These are phyloP conservation scores for Calameuta idolon DNA, from an alignment of 2,888 invertebrate genomes.

Conservation along the genomic window DNA sequence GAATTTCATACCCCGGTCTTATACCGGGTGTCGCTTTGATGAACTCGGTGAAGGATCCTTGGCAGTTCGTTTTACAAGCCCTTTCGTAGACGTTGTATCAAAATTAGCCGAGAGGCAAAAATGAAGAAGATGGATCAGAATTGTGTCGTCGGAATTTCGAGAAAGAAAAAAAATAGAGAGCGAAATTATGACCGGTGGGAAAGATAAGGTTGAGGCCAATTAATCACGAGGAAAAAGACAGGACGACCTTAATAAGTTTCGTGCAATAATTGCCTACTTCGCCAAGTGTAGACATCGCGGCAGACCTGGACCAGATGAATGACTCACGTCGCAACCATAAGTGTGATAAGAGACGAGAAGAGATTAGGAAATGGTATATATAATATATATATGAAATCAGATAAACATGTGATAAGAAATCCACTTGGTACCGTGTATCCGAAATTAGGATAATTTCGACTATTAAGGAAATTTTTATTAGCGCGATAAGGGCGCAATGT, in stretches of 20 bases:
- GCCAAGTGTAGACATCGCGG: not conserved
- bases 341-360: slow-evolving; percentile 15
- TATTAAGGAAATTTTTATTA: not conserved
- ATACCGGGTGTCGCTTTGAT: not conserved
- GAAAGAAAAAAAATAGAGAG: not conserved
- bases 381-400: no score
- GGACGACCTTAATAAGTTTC: slow-evolving; percentile 20
- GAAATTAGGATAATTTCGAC: not conserved
- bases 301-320: slow-evolving; percentile 11
- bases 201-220: slow-evolving; percentile 22
- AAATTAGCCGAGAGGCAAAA: not conserved
- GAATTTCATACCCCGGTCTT: not conserved
- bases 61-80: not conserved
- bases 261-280: slow-evolving; percentile 17
- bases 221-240: slow-evolving; percentile 25
- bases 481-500: not conserved
- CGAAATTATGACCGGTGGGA: slow-evolving; percentile 1
- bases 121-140: no score
- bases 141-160: not conserved
- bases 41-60: not conserved
- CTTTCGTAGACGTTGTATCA: not conserved
- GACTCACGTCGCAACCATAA: slow-evolving; percentile 14
- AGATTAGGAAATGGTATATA: not conserved
- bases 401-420: not conserved
- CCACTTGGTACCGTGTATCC: not conserved